Conservation (phyloP, 2,888 invertebrate genomes). For the Capitulum mitella region DNA sequence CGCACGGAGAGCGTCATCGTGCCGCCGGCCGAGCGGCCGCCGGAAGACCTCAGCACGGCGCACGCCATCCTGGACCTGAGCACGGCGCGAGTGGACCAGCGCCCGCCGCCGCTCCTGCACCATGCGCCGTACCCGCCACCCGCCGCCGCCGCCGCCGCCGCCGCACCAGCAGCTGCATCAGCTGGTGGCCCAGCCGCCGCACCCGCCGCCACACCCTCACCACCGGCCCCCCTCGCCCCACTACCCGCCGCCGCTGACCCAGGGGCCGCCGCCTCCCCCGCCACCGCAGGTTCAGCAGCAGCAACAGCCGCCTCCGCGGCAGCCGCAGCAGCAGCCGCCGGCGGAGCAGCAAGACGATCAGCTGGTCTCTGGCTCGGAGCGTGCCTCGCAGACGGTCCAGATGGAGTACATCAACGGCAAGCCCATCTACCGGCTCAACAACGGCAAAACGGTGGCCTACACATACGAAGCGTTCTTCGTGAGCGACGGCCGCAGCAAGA, state of each 20-base stretch:
- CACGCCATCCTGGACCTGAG: constrained; percentile 83
- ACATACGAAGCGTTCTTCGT: constrained; percentile 89
- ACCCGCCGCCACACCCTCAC: constrained; percentile 27
- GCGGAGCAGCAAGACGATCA: constrained; percentile 29
- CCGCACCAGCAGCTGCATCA: constrained; percentile 9
- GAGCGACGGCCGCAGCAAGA: constrained; percentile 77
- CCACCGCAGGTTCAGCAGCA: constrained; percentile 16
- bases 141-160: constrained; percentile 29
- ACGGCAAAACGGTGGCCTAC: constrained; percentile 67
- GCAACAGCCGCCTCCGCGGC: not conserved
- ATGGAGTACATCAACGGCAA: constrained; percentile 18
- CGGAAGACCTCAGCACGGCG: constrained; percentile 74
- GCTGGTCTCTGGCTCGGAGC: not conserved
- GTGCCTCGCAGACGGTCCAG: not conserved
- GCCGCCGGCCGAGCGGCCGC: constrained; percentile 36
- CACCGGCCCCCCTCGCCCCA: too few species aligned
- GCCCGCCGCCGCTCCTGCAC: constrained; percentile 50
- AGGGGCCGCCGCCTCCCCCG: too few species aligned
- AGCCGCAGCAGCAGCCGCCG: constrained; percentile 27
- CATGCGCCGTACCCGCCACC: constrained; percentile 47
- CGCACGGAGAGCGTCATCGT: constrained; percentile 29
- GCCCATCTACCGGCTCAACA: constrained; percentile 14
- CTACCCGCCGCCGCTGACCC: too few species aligned
- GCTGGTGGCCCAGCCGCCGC: constrained; percentile 28
- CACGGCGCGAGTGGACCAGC: constrained; percentile 51